Evolutionary conservation across 53 echinoderm and acorn worm genomes (phyloP).

Genomic region (Luidia sarsii): DNA sequence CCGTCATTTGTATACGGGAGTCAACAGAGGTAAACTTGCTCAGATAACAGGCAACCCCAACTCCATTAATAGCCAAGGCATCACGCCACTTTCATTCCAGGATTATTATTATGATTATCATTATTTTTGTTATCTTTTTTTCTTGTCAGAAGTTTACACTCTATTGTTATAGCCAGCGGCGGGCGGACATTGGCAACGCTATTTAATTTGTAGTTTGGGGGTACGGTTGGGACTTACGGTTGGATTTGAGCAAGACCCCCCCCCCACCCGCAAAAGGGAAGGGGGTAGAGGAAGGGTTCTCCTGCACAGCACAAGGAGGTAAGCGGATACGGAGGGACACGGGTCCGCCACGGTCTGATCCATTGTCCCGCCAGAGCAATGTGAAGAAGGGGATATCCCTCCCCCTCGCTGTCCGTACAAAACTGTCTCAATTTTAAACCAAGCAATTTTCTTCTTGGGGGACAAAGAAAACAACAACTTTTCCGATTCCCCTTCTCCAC

Average conservation of each 20-base stretch:
- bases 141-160: slow-evolving; percentile 31
- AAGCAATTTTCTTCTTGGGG: slow-evolving; percentile 30
- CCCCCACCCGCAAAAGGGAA: slow-evolving; percentile 8
- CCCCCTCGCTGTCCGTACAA: slow-evolving; percentile 5
- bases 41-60: no score
- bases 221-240: slow-evolving; percentile 10
- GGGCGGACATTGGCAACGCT: slow-evolving; percentile 26
- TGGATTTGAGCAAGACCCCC: slow-evolving; percentile 37
- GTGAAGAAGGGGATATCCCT: no score
- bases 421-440: slow-evolving; percentile 49
- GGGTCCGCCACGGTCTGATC: neutral
- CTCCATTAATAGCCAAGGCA: slow-evolving; percentile 27
- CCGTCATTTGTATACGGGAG: no score
- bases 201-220: slow-evolving; percentile 56
- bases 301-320: slow-evolving; percentile 16
- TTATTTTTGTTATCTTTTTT: no score
- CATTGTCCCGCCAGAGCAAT: slow-evolving; percentile 20
- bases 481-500: no score
- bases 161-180: slow-evolving; percentile 31
- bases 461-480: slow-evolving; percentile 48
- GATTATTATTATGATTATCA: no score
- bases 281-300: neutral
- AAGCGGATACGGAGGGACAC: slow-evolving; percentile 41
- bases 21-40: no score
- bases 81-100: neutral